phyloP scores from a whole-genome alignment of 37 sponge, comb jelly and placozoan species.

The Theonella swinhoei region DNA sequence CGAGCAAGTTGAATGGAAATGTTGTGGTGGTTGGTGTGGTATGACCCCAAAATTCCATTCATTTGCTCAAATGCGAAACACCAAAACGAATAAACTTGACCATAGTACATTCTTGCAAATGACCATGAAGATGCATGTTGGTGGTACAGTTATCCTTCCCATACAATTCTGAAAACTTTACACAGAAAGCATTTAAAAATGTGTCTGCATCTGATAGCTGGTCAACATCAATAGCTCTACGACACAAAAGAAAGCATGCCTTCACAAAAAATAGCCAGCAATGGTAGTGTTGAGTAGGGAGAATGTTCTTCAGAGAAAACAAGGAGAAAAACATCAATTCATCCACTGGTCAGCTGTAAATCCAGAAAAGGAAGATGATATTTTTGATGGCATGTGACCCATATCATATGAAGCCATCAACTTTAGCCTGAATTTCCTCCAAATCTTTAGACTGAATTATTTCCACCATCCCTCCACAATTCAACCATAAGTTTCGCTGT shows the following conservation, averaged over 20 bases:
- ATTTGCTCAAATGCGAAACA: constrained; percentile 54
- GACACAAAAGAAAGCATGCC: constrained; percentile 34
- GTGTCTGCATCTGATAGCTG: constrained; percentile 19
- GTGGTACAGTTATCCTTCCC: constrained; percentile 24
- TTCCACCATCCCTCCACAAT: not conserved
- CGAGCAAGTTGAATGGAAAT: constrained; percentile 53
- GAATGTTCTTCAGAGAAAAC: constrained; percentile 10
- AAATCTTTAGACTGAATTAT: constrained; percentile 3
- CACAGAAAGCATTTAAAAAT: constrained; percentile 23
- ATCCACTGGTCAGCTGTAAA: constrained; percentile 76
- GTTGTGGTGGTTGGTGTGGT: constrained; percentile 45
- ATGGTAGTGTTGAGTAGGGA: constrained; percentile 7
- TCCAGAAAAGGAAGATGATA: constrained; percentile 41
- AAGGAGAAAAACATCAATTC: constrained; percentile 43
- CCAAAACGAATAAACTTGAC: constrained; percentile 62
- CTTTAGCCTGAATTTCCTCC: constrained; percentile 24
- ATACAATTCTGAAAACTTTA: constrained; percentile 26
- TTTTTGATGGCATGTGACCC: constrained; percentile 50
- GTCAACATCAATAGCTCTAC: not conserved
- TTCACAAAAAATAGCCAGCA: constrained; percentile 67
- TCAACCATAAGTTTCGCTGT: constrained; percentile 42
- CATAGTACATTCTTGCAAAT: constrained; percentile 51
- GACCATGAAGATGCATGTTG: constrained; percentile 55
- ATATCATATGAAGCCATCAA: constrained; percentile 21
- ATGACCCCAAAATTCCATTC: constrained; percentile 63